These are phyloP conservation scores for Tricholaema leucomelas DNA, from an alignment of 2,113 vertebrate species.

Conservation along the genomic window DNA sequence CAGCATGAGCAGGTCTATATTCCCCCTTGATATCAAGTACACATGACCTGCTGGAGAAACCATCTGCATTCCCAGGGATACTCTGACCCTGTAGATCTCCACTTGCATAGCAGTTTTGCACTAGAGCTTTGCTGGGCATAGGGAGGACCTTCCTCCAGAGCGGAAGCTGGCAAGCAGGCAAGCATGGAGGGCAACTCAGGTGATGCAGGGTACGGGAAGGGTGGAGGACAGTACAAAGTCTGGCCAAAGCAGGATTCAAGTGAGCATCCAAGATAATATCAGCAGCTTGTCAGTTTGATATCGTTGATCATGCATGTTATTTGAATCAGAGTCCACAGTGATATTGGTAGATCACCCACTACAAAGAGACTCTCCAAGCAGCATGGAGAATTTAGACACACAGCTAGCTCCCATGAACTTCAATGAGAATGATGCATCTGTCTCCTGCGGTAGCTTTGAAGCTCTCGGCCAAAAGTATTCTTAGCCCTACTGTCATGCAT, in stretches of 20 bases:
- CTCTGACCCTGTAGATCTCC: not conserved
- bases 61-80: not conserved
- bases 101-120: not conserved
- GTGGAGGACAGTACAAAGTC: constrained; percentile 4
- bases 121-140: not conserved
- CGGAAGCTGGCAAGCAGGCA: constrained; percentile 43
- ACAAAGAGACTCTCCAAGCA: constrained; percentile 18
- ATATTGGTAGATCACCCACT: constrained; percentile 35
- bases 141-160: not conserved
- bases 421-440: constrained; percentile 60
- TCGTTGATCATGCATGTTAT: not conserved
- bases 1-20: not conserved
- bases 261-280: not conserved
- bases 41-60: not conserved
- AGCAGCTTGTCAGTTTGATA: not conserved
- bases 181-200: constrained; percentile 31
- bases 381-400: constrained; percentile 51
- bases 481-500: constrained; percentile 69
- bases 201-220: constrained; percentile 23
- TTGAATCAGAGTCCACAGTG: not conserved
- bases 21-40: constrained; percentile 5
- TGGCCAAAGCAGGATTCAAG: not conserved
- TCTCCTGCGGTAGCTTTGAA: constrained; percentile 64
- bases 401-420: constrained; percentile 39
- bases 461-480: constrained; percentile 65